Evolutionary conservation across 2,888 invertebrate genomes (phyloP).

Genomic region (Carcina quercana): DNA sequence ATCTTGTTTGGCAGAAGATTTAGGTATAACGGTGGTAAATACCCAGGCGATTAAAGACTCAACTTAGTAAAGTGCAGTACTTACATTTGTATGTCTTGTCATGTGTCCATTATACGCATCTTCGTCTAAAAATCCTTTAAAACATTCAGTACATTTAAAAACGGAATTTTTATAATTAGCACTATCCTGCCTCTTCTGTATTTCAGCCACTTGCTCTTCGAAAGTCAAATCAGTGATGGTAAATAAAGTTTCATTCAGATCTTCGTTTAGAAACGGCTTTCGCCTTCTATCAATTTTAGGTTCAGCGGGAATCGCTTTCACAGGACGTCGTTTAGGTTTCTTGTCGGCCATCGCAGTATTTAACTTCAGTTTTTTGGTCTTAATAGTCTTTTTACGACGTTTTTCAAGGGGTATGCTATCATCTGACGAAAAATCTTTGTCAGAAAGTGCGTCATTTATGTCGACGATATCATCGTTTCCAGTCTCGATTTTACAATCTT

Average conservation of each 20-base stretch:
- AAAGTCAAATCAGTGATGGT: constrained; percentile 36
- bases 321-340: not conserved
- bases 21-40: no score
- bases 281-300: constrained; percentile 50
- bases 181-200: constrained; percentile 47
- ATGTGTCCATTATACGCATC: constrained; percentile 54
- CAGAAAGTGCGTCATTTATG: constrained; percentile 14
- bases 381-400: constrained; percentile 20
- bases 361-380: constrained; percentile 14
- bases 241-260: constrained; percentile 51
- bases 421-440: constrained; percentile 35
- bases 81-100: constrained; percentile 48
- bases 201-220: constrained; percentile 51
- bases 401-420: constrained; percentile 39
- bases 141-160: constrained; percentile 54
- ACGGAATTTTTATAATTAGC: constrained; percentile 51
- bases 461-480: constrained; percentile 17
- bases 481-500: constrained; percentile 8
- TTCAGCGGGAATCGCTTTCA: constrained; percentile 16
- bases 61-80: no score
- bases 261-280: constrained; percentile 53
- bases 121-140: constrained; percentile 54
- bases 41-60: no score
- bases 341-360: constrained; percentile 12
- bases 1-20: no score